phyloP scores from a whole-genome alignment of 1,140 invertebrate genomes.

The Branchinecta lindahli region DNA sequence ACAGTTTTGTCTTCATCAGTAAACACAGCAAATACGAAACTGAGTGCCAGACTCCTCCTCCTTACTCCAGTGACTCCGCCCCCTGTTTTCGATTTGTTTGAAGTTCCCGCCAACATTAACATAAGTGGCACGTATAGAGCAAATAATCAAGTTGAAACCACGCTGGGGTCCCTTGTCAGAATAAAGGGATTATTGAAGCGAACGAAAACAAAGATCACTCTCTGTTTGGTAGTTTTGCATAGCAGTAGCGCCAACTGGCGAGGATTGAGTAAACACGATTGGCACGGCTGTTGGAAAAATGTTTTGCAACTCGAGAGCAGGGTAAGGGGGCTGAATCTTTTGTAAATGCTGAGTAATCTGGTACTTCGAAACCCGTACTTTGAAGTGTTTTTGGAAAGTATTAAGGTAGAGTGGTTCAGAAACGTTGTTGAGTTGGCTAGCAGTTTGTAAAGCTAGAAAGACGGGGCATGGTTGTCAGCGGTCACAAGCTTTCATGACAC shows the following conservation, averaged over 20 bases:
- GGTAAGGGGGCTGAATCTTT: no score
- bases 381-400: no score
- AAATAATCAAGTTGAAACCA: slow-evolving; percentile 10
- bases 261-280: background rate
- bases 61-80: background rate
- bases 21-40: background rate
- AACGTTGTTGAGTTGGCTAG: no score
- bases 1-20: background rate
- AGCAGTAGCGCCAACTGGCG: background rate
- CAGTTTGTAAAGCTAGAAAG: no score
- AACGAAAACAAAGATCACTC: no score
- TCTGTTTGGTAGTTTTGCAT: background rate
- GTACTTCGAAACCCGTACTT: no score
- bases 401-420: no score
- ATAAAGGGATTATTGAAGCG: no score
- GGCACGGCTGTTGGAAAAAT: background rate
- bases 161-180: background rate
- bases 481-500: no score
- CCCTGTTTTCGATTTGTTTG: background rate
- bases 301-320: background rate
- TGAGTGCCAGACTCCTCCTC: background rate
- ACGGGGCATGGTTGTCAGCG: no score
- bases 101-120: background rate
- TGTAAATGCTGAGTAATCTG: no score
- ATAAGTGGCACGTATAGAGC: background rate